Base-by-base conservation (phyloP, 1,140 invertebrate species). In the Globodera rostochiensis region DNA sequence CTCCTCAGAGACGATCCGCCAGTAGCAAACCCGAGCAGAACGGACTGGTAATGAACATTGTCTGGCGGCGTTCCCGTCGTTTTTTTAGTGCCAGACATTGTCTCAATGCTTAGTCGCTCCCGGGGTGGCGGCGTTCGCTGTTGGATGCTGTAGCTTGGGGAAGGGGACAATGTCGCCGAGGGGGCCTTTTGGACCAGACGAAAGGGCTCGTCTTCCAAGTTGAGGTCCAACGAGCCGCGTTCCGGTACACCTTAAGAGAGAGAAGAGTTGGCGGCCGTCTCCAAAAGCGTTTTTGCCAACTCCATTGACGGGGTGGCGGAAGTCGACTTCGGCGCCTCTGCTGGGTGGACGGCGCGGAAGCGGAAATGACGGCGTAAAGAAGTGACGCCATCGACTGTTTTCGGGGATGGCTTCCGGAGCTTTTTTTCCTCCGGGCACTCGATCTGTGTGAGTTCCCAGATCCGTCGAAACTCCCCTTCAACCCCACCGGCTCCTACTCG, bases 1-100 rank as follows among this genome's bases (percentile, higher is more conserved):
- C 9, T 13, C 67, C 19, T 21, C 19, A 46, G 9, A 77, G 5
- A 19, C 53, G 46, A 11, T 11, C n/a, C 21, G 8, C 73, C 47
- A 45, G 19, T 57, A 7, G 66, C 50, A 76, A 78, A 78, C 13
- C 77, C 77, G 21, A 78, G 36, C 64, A 78, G 49, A 64, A 78
- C 50, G 13, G 49, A 69, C 21, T 66, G 47, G 6, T 21, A 69
- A 50, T 64, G 57, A 21, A 60, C 64, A 78, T 47, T 77, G 64
- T 36, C 36, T 57, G 15, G 74, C 36, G 6, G 60, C 45, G 69
- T 64, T 66, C 3, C 21, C 21, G 49, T 36, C n/a, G 21, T 5
- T 21, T 78, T 13, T 78, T 13, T 53, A n/a, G 4, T n/a, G 11
- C 57, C 57, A n/a, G 49, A 64, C 36, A 66, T 15, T 0, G 21